Conservation (phyloP, 2,888 invertebrate species). For the Shargacucullia verbasci region DNA sequence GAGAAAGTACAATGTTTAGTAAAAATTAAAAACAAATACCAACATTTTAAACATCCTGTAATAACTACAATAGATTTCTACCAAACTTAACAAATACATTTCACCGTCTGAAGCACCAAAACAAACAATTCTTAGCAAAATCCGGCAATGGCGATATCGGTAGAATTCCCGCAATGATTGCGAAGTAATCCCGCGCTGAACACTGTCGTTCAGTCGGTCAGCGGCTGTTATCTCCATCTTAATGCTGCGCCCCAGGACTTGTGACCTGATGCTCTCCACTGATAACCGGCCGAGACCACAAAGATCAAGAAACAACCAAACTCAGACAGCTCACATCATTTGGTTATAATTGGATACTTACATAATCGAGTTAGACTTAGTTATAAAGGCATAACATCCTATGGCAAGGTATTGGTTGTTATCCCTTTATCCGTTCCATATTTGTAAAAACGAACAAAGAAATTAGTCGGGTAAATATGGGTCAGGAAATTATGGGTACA, state of each 20-base stretch:
- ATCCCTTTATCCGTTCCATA: no score
- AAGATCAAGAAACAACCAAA: conserved; percentile 9
- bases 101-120: not conserved
- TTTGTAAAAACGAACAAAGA: no score
- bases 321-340: not conserved
- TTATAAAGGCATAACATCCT: no score
- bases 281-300: conserved; percentile 42
- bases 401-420: no score
- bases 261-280: conserved; percentile 57
- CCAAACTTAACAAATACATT: no score
- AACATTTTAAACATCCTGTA: no score
- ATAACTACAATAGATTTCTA: no score
- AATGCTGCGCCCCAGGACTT: conserved; percentile 53
- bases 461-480: no score
- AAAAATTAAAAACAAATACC: no score
- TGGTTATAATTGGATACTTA: not conserved
- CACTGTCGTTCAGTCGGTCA: conserved; percentile 53
- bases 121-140: conserved; percentile 1
- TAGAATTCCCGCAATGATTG: conserved; percentile 9
- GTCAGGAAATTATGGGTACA: no score
- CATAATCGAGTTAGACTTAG: no score
- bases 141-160: conserved; percentile 12
- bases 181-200: conserved; percentile 22
- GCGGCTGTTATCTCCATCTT: conserved; percentile 56
- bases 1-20: no score